Conservation (phyloP, 2,888 invertebrate genomes). For the Leucoptera coffeella region DNA sequence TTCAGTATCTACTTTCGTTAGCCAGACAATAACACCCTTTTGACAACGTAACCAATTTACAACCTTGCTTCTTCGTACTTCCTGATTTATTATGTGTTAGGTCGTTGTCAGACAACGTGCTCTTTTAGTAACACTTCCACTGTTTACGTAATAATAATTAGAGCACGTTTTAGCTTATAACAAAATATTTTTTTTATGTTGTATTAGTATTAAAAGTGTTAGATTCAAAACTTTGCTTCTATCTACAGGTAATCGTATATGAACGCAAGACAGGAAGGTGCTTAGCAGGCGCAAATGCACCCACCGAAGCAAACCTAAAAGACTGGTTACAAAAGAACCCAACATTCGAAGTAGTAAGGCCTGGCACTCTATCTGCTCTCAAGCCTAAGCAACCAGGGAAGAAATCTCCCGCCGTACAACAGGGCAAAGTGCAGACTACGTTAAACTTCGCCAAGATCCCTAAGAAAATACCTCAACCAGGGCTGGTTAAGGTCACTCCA, state of each 20-base stretch:
- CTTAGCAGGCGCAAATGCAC: conserved; percentile 74
- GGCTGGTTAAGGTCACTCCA: conserved; percentile 2
- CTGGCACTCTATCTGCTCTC: conserved; percentile 48
- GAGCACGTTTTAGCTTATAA: too few relatives aligned
- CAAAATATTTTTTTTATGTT: too few relatives aligned
- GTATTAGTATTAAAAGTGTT: too few relatives aligned
- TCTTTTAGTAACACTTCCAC: too few relatives aligned
- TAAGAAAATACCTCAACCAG: conserved; percentile 11
- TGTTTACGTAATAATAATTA: too few relatives aligned
- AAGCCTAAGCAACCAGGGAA: conserved; percentile 26
- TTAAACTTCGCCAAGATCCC: conserved; percentile 38
- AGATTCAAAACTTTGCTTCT: conserved; percentile 1
- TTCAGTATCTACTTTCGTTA: too few relatives aligned
- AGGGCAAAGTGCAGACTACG: conserved; percentile 38
- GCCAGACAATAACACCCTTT: too few relatives aligned
- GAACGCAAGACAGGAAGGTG: conserved; percentile 73
- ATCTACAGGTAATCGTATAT: conserved; percentile 67
- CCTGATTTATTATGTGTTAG: too few relatives aligned
- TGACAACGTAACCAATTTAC: too few relatives aligned
- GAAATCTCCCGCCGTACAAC: conserved; percentile 15
- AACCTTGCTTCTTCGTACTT: too few relatives aligned
- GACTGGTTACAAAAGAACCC: conserved; percentile 84
- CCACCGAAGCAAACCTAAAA: conserved; percentile 71
- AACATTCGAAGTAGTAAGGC: conserved; percentile 76
- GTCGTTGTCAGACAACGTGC: too few relatives aligned